phyloP scores from a whole-genome alignment of 1,140 invertebrate genomes.

The Pseudoatta argentina region DNA sequence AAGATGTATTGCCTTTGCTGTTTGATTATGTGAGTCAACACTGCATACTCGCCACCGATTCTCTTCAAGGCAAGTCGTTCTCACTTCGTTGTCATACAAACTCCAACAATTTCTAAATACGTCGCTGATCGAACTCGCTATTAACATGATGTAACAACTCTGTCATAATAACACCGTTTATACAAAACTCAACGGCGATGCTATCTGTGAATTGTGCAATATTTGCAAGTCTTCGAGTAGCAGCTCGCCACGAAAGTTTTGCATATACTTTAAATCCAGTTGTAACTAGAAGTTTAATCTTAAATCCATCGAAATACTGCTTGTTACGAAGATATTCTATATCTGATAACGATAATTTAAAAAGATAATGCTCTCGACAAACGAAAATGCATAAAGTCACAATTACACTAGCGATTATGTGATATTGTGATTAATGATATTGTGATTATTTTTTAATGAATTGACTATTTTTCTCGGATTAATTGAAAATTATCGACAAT shows the following conservation, averaged over 20 bases:
- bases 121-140: slow-evolving; percentile 71
- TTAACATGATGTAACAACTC: slow-evolving; percentile 53
- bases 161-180: slow-evolving; percentile 60
- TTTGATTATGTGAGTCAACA: slow-evolving; percentile 39
- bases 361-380: neutral
- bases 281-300: slow-evolving; percentile 26
- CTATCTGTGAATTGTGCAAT: slow-evolving; percentile 2
- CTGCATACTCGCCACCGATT: slow-evolving; percentile 5
- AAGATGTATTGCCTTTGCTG: slow-evolving; percentile 9
- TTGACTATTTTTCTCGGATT: too few species aligned
- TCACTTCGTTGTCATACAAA: neutral
- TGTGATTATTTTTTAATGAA: too few species aligned
- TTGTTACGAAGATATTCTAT: neutral
- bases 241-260: neutral
- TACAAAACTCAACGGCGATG: slow-evolving; percentile 51
- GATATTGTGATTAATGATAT: too few species aligned
- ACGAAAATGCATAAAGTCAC: neutral
- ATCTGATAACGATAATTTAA: neutral
- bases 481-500: too few species aligned
- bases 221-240: slow-evolving; percentile 50
- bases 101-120: slow-evolving; percentile 73
- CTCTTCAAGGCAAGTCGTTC: slow-evolving; percentile 38
- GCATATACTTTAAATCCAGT: slow-evolving; percentile 43
- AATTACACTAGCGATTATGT: too few species aligned
- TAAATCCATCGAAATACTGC: too few species aligned